A percentile compares a stretch with the other conserved stretches of the same genome.
These are phyloP conservation scores for Idris sp. DNA, from an alignment of 1,140 invertebrate species.

Conservation along the genomic window DNA sequence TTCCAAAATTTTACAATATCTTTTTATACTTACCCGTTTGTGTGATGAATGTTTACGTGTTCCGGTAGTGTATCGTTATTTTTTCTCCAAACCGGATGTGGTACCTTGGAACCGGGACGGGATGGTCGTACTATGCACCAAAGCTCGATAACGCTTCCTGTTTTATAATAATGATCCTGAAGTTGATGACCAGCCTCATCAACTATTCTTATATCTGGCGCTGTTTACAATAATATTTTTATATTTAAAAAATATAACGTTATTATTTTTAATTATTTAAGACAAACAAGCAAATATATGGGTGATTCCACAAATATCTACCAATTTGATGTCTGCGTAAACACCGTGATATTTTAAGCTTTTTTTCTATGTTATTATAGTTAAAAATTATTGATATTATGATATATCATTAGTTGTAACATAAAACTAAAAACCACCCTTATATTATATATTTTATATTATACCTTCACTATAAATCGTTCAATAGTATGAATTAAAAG, in stretches of 20 bases:
- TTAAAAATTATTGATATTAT: no score
- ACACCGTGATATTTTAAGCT: no score
- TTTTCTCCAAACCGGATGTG: slow-evolving; percentile 75
- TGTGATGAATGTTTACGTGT: slow-evolving; percentile 72
- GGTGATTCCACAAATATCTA: no score
- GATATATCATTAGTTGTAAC: no score
- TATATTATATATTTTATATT: no score
- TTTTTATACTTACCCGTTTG: slow-evolving; percentile 71
- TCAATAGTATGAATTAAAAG: no score
- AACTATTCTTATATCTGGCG: slow-evolving; percentile 74
- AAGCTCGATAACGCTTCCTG: slow-evolving; percentile 75
- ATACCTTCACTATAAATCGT: no score
- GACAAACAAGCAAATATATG: no score
- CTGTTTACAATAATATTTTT: slow-evolving; percentile 58
- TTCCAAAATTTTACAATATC: slow-evolving; percentile 37
- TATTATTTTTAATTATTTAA: no score
- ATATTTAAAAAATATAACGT: background rate
- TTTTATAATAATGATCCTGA: slow-evolving; percentile 76
- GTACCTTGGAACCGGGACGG: slow-evolving; percentile 66
- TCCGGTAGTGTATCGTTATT: slow-evolving; percentile 70
- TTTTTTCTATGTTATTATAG: no score
- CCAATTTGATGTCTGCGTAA: no score
- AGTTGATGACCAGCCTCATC: slow-evolving; percentile 75
- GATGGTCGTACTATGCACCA: slow-evolving; percentile 71
- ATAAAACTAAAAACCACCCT: no score